A percentile compares a stretch with the other conserved stretches of the same genome.
Conservation (phyloP, 1,140 invertebrate species). For the Cyclina sinensis region DNA sequence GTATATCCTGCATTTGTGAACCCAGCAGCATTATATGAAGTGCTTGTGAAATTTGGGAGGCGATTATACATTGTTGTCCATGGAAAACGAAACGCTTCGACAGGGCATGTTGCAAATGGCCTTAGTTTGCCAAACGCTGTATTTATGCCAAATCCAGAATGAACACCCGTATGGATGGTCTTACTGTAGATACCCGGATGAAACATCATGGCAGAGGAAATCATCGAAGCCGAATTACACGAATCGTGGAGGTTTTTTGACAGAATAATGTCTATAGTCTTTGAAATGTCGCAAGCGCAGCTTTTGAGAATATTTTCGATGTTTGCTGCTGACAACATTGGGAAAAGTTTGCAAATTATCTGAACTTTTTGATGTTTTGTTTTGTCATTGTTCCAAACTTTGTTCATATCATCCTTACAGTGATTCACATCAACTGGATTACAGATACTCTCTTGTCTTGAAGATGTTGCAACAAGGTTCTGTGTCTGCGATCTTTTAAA, state of each 20-base stretch:
- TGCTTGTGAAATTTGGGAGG: not conserved
- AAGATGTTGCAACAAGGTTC: not conserved
- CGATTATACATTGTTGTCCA: not conserved
- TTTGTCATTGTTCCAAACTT: not conserved
- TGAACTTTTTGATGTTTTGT: slow-evolving; percentile 19
- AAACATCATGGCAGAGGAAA: slow-evolving; percentile 30
- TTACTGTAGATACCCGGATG: slow-evolving; percentile 14
- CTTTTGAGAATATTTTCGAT: slow-evolving; percentile 13
- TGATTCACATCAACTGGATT: not conserved
- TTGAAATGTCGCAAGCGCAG: slow-evolving; percentile 35
- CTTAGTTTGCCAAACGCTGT: not conserved
- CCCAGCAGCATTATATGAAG: not conserved
- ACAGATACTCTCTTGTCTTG: not conserved
- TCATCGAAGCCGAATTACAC: not conserved
- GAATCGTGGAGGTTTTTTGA: slow-evolving; percentile 46
- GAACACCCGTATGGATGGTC: not conserved
- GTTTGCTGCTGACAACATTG: not conserved
- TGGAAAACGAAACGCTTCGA: not conserved
- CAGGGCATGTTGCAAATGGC: not conserved
- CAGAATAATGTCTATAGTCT: slow-evolving; percentile 42
- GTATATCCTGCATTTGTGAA: not conserved
- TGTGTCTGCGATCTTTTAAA: not conserved
- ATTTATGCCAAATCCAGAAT: not conserved
- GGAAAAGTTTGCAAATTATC: slow-evolving; percentile 50
- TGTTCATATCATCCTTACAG: not conserved